Percentiles rank a stretch among this genome's conserved stretches.
These are phyloP conservation scores for Himalopsyche tibetana DNA, from an alignment of 2,888 invertebrate genomes.

Conservation along the genomic window DNA sequence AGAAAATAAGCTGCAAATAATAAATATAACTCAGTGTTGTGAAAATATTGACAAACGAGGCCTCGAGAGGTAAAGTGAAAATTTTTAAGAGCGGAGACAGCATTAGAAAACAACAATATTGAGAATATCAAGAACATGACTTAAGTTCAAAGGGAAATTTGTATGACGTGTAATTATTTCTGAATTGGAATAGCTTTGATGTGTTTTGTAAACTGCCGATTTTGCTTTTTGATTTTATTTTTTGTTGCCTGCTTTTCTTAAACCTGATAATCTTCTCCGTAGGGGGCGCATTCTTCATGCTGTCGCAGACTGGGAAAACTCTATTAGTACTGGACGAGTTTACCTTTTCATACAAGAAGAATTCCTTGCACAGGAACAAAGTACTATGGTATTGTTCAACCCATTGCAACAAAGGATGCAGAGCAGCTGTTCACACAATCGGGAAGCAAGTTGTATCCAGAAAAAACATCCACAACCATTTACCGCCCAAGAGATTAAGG, in stretches of 20 bases:
- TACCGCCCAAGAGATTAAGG: constrained; percentile 48
- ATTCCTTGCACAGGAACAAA: constrained; percentile 50
- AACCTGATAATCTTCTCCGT: constrained; percentile 13
- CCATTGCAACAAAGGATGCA: constrained; percentile 59
- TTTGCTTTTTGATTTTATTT: constrained; percentile 4
- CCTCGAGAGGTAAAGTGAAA: too few species aligned
- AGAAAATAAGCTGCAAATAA: too few species aligned
- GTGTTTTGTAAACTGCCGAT: neutral
- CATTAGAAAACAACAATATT: too few species aligned
- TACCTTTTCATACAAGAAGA: constrained; percentile 57
- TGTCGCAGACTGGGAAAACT: constrained; percentile 56
- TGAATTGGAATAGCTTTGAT: too few species aligned
- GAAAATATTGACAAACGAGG: too few species aligned
- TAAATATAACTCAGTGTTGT: too few species aligned
- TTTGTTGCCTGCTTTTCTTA: constrained; percentile 25
- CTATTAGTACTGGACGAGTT: constrained; percentile 55
- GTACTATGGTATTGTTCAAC: constrained; percentile 60
- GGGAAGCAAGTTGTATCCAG: constrained; percentile 58
- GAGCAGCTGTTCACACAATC: constrained; percentile 62
- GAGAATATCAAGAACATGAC: too few species aligned
- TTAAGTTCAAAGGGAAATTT: too few species aligned
- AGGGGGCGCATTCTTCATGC: constrained; percentile 50
- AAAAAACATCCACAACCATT: constrained; percentile 57
- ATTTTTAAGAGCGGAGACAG: too few species aligned
- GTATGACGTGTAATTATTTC: too few species aligned